A percentile compares a stretch with the other conserved stretches of the same genome.
Conservation (phyloP, 2,888 invertebrate genomes). For the Chydorus sphaericus region DNA sequence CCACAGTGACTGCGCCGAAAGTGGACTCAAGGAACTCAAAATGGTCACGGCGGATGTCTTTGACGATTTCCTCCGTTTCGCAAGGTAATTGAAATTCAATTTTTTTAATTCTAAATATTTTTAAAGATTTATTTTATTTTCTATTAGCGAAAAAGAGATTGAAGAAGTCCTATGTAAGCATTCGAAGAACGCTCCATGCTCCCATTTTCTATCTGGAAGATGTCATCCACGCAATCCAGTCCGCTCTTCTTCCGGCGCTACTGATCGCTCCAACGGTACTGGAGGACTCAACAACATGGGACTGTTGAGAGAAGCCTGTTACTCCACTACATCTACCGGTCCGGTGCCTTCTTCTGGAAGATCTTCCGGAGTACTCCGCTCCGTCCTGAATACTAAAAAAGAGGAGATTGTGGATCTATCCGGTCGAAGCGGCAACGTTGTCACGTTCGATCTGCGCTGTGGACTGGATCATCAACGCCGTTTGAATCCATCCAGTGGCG, state of each 20-base stretch:
- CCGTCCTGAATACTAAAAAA: background rate
- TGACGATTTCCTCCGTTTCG: conserved; percentile 43
- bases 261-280: background rate
- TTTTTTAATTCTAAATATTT: background rate
- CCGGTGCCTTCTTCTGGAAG: background rate
- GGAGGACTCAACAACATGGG: background rate
- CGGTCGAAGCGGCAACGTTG: background rate
- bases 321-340: background rate
- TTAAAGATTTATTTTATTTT: conserved; percentile 14
- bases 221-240: conserved; percentile 25
- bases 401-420: background rate
- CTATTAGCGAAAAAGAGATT: conserved; percentile 49
- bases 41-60: conserved; percentile 39
- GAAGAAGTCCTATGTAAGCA: conserved; percentile 52
- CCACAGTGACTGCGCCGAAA: conserved; percentile 1
- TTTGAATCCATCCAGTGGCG: background rate
- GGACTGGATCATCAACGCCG: background rate
- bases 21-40: conserved; percentile 24
- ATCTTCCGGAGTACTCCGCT: background rate
- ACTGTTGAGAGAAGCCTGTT: conserved; percentile 11
- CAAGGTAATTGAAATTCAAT: conserved; percentile 31
- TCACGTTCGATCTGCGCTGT: conserved; percentile 4
- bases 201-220: conserved; percentile 44
- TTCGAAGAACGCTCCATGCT: conserved; percentile 42
- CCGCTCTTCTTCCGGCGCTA: background rate